Percentiles rank a stretch among this genome's conserved stretches.
These are phyloP conservation scores for Apomyelois bistriatella DNA, from an alignment of 2,888 invertebrate species.

Conservation along the genomic window DNA sequence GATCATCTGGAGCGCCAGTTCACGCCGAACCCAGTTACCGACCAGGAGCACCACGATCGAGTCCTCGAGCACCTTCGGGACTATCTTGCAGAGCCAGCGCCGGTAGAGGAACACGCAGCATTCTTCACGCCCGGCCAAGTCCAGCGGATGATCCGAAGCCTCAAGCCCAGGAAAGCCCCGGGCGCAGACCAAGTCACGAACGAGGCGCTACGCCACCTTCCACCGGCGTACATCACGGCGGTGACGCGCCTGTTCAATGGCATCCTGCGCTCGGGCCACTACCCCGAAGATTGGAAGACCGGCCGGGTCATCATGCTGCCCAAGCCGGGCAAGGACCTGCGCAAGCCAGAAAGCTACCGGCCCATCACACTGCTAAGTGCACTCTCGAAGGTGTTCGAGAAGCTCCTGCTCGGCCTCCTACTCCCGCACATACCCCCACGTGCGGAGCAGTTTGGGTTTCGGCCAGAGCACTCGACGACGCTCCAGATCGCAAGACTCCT, in stretches of 20 bases:
- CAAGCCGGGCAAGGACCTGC: too few relatives aligned
- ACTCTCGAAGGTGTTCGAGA: not conserved
- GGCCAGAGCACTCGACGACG: too few relatives aligned
- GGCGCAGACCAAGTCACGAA: too few relatives aligned
- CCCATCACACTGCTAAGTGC: not conserved
- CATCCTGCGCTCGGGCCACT: not conserved
- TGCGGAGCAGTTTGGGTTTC: too few relatives aligned
- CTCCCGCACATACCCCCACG: too few relatives aligned
- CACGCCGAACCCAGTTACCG: too few relatives aligned
- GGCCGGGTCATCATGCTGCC: too few relatives aligned
- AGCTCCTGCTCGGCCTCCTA: not conserved
- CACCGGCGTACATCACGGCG: not conserved
- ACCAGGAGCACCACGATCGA: too few relatives aligned
- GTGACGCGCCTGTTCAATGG: not conserved
- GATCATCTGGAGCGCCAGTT: too few relatives aligned
- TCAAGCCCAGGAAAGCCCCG: not conserved
- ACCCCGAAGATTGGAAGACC: not conserved
- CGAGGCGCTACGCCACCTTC: not conserved
- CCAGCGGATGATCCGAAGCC: not conserved
- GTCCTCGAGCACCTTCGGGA: not conserved
- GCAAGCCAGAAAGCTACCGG: too few relatives aligned
- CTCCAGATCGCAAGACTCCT: constrained; percentile 20
- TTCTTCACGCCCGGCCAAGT: not conserved
- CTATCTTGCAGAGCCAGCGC: not conserved
- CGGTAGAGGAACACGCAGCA: not conserved